Percentiles rank a stretch among this genome's conserved stretches.
Conservation (phyloP, 2,113 vertebrate species). For the Hippopotamus amphibius region DNA sequence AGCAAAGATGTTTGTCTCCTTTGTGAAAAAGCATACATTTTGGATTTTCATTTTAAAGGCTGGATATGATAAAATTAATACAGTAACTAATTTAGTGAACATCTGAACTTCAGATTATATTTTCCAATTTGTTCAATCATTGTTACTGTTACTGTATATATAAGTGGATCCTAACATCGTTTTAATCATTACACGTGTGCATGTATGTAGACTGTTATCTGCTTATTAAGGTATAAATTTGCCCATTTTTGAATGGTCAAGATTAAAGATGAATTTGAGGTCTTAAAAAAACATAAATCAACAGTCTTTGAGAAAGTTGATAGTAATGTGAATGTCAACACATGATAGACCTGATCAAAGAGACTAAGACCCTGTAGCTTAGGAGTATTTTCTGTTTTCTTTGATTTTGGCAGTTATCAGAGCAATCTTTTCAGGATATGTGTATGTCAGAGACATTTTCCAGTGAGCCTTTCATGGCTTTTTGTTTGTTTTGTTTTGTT, state of each 20-base stretch:
- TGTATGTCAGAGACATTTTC: background rate
- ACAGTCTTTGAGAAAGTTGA: background rate
- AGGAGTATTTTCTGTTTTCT: background rate
- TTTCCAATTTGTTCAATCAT: background rate
- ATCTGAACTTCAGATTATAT: background rate
- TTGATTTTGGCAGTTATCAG: background rate
- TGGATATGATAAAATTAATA: background rate
- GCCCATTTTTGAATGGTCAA: background rate
- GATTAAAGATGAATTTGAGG: background rate
- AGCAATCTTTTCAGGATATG: background rate
- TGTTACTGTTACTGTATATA: background rate
- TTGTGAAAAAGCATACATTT: background rate
- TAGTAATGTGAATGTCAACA: background rate
- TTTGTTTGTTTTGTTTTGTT: background rate
- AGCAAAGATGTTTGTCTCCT: background rate
- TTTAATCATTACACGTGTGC: background rate
- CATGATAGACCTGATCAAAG: background rate
- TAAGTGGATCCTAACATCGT: background rate
- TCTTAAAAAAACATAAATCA: constrained; percentile 11
- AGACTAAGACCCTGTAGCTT: background rate
- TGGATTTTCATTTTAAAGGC: background rate
- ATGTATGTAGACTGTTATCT: background rate
- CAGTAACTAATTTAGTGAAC: background rate
- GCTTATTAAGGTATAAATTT: background rate
- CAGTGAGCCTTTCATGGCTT: background rate